Conservation (phyloP, 2,888 invertebrate genomes). For the Rhorus exstirpatorius region DNA sequence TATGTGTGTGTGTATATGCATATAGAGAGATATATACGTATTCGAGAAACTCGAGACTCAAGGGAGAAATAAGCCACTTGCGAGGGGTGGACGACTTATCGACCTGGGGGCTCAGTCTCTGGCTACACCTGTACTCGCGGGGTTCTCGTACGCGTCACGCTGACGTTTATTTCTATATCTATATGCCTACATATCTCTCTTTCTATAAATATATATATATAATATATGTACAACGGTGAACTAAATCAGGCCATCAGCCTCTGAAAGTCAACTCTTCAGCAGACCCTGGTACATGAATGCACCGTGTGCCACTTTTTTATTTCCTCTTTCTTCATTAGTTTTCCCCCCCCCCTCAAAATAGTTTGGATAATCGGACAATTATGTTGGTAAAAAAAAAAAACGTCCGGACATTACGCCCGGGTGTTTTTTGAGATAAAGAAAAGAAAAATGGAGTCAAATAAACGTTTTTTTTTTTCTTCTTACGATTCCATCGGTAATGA, state of each 20-base stretch:
- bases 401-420: too few relatives aligned
- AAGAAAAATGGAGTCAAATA: too few relatives aligned
- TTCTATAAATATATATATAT: not conserved
- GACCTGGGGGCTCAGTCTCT: constrained; percentile 76
- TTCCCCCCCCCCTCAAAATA: not conserved
- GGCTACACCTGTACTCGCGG: constrained; percentile 48
- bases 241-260: constrained; percentile 10
- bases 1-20: constrained; percentile 2
- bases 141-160: constrained; percentile 32
- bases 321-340: constrained; percentile 18
- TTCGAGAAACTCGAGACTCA: constrained; percentile 27
- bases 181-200: not conserved
- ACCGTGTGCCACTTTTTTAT: constrained; percentile 58
- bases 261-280: constrained; percentile 55
- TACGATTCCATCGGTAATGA: too few relatives aligned
- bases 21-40: not conserved
- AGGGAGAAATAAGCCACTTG: constrained; percentile 55
- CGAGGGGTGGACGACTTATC: constrained; percentile 82
- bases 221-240: not conserved
- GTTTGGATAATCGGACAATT: not conserved
- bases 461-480: too few relatives aligned
- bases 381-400: too few relatives aligned
- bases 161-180: constrained; percentile 27
- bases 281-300: constrained; percentile 72
- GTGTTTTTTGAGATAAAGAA: too few relatives aligned